These are phyloP conservation scores for Athalia cordata DNA, from an alignment of 2,888 invertebrate species.

Conservation along the genomic window DNA sequence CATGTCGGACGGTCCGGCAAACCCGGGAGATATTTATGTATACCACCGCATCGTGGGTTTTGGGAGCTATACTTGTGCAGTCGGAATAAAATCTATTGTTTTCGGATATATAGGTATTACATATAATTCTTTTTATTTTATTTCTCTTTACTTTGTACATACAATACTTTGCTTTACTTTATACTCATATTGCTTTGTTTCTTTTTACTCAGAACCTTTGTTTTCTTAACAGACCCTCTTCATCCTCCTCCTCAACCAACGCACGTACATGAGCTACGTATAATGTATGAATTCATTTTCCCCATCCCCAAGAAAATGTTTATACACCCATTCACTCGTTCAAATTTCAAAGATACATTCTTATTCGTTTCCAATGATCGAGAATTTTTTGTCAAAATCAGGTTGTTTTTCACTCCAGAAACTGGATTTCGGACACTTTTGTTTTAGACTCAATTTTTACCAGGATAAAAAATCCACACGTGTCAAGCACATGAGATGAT, in stretches of 20 bases:
- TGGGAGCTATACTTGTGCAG: constrained; percentile 33
- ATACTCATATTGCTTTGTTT: not conserved
- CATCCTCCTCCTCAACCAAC: not conserved
- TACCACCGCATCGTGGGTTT: not conserved
- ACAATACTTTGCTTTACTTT: not conserved
- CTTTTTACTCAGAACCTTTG: not conserved
- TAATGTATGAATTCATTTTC: too few species aligned
- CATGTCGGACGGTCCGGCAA: constrained; percentile 44
- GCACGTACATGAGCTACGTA: not conserved
- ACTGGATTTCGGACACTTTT: too few species aligned
- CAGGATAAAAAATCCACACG: too few species aligned
- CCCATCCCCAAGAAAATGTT: too few species aligned
- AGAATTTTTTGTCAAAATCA: too few species aligned
- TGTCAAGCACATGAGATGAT: too few species aligned
- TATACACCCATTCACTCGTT: too few species aligned
- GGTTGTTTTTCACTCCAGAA: too few species aligned
- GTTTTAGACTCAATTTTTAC: too few species aligned
- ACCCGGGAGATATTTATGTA: constrained; percentile 58
- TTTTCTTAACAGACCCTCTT: not conserved
- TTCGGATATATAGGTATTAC: constrained; percentile 59
- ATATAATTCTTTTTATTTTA: constrained; percentile 55
- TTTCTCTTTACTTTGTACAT: constrained; percentile 48
- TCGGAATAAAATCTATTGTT: constrained; percentile 63
- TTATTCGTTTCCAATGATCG: too few species aligned
- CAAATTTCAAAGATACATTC: too few species aligned